Percentiles rank a stretch among this genome's conserved stretches.
Evolutionary conservation across 1,140 invertebrate species (phyloP).

Genomic region (Eurosta solidaginis): DNA sequence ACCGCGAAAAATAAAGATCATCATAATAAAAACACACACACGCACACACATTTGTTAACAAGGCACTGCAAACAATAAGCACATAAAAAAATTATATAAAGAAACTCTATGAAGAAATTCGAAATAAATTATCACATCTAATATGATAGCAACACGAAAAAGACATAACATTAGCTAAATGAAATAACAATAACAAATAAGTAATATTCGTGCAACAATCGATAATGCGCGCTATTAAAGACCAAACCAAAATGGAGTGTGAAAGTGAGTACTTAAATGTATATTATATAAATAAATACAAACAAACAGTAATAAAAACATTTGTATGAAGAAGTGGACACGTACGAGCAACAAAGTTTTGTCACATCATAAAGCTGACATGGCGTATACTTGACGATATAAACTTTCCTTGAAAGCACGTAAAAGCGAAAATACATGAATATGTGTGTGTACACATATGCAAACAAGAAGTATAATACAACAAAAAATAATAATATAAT

Average conservation of each 20-base stretch:
- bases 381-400: slow-evolving; percentile 8
- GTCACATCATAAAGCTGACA: neutral
- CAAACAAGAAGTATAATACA: no score
- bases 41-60: neutral
- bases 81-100: no score
- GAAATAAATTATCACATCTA: neutral
- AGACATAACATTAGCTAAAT: neutral
- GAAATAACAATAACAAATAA: neutral
- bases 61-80: no score
- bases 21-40: neutral
- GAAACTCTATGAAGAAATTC: neutral
- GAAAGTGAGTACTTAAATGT: no score
- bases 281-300: no score
- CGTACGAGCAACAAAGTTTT: neutral
- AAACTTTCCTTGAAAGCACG: neutral
- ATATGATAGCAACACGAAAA: neutral
- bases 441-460: neutral
- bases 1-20: neutral
- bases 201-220: no score
- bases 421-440: neutral
- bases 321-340: neutral
- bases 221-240: neutral
- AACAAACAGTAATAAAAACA: neutral
- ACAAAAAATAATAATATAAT: neutral
- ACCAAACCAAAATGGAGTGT: neutral